Percentiles rank a stretch among this genome's conserved stretches.
Evolutionary conservation across 2,888 invertebrate species (phyloP).

Genomic region (Dusona sp.): DNA sequence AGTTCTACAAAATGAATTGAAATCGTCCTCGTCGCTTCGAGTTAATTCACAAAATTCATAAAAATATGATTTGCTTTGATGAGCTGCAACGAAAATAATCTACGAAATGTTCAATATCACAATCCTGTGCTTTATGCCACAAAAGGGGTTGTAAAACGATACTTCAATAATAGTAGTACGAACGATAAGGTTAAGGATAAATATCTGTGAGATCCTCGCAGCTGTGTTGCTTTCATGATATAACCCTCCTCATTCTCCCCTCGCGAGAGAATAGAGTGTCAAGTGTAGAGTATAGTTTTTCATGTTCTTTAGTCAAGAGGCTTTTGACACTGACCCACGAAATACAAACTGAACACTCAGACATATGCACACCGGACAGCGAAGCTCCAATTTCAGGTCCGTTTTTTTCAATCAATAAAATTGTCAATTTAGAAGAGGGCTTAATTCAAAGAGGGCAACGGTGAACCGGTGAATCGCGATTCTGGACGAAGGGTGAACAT

Average conservation of each 20-base stretch:
- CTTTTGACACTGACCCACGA: constrained; percentile 57
- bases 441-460: constrained; percentile 18
- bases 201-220: constrained; percentile 61
- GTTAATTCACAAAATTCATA: background rate
- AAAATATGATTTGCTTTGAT: constrained; percentile 19
- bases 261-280: constrained; percentile 52
- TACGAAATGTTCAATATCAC: background rate
- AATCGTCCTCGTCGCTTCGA: background rate
- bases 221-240: constrained; percentile 54
- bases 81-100: background rate
- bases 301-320: constrained; percentile 58
- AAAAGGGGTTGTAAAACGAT: constrained; percentile 47
- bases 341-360: constrained; percentile 28
- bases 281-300: constrained; percentile 60
- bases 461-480: constrained; percentile 17
- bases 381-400: constrained; percentile 16
- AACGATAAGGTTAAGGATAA: constrained; percentile 49
- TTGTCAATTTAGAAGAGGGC: constrained; percentile 11
- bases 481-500: constrained; percentile 30
- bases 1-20: background rate
- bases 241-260: constrained; percentile 42
- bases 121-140: background rate
- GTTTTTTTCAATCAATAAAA: constrained; percentile 38
- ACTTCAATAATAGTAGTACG: constrained; percentile 15
- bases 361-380: background rate